phyloP scores from a whole-genome alignment of 2,113 vertebrate species.

The Datnioides undecimradiatus region DNA sequence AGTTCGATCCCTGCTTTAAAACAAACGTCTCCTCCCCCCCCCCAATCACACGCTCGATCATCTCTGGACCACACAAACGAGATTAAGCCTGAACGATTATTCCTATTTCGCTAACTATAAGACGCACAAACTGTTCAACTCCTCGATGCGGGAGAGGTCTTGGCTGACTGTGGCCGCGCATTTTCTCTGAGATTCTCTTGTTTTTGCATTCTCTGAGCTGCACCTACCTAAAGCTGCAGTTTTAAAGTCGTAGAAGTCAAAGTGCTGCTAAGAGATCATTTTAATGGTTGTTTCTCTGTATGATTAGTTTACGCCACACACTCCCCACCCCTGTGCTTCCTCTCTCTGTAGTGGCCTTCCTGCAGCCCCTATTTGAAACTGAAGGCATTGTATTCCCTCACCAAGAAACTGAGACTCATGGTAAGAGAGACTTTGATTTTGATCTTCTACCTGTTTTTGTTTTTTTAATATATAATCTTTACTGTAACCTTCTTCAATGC shows the following conservation, averaged over 20 bases:
- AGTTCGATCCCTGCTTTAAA: slow-evolving; percentile 27
- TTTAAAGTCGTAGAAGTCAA: slow-evolving; percentile 41
- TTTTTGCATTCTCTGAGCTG: slow-evolving; percentile 30
- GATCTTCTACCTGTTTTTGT: slow-evolving; percentile 76
- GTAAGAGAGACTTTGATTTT: slow-evolving; percentile 82
- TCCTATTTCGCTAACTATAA: not conserved
- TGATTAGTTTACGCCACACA: slow-evolving; percentile 78
- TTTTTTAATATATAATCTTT: slow-evolving; percentile 45
- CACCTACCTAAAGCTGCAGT: slow-evolving; percentile 32
- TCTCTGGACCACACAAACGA: not conserved
- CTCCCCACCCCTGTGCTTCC: slow-evolving; percentile 81
- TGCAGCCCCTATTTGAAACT: slow-evolving; percentile 84
- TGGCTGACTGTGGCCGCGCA: not conserved
- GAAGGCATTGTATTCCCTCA: slow-evolving; percentile 84
- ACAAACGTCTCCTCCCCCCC: slow-evolving; percentile 26
- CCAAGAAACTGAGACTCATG: slow-evolving; percentile 84
- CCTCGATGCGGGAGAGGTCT: slow-evolving; percentile 8
- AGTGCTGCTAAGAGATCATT: slow-evolving; percentile 67
- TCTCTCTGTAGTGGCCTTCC: slow-evolving; percentile 85
- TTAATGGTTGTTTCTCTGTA: slow-evolving; percentile 74
- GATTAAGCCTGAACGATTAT: not conserved
- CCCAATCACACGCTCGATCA: not conserved
- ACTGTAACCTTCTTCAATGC: slow-evolving; percentile 61
- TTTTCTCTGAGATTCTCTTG: slow-evolving; percentile 19
- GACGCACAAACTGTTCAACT: not conserved